A percentile compares a stretch with the other conserved stretches of the same genome.
These are phyloP conservation scores for Darevskia mixta DNA, from an alignment of 2,797 vertebrate genomes.

Conservation along the genomic window DNA sequence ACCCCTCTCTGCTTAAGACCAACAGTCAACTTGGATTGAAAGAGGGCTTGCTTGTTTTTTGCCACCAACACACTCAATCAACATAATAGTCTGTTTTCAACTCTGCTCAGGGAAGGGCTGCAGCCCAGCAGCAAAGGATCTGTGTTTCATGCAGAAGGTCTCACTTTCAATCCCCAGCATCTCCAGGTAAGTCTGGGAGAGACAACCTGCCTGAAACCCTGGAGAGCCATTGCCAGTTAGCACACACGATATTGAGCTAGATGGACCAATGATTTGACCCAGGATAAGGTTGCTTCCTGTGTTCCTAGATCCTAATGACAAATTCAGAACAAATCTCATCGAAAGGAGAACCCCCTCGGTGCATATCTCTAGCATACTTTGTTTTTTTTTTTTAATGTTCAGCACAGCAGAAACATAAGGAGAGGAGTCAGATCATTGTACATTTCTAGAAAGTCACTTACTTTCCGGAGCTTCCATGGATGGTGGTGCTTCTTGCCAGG, in stretches of 20 bases:
- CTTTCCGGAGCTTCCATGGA: conserved; percentile 83
- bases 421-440: background rate
- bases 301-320: background rate
- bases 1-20: background rate
- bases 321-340: background rate
- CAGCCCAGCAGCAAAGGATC: too few species aligned
- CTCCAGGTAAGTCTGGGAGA: too few species aligned
- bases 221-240: too few species aligned
- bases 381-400: background rate
- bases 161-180: too few species aligned
- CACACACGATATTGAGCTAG: too few species aligned
- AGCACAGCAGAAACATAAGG: conserved; percentile 5
- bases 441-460: conserved; percentile 51
- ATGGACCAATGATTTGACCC: background rate
- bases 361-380: accelerated
- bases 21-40: background rate
- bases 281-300: too few species aligned
- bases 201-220: too few species aligned
- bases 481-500: conserved; percentile 78
- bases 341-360: background rate
- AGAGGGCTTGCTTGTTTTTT: too few species aligned
- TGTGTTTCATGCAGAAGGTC: too few species aligned
- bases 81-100: background rate
- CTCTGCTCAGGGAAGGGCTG: background rate
- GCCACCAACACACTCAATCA: too few species aligned